phyloP scores from a whole-genome alignment of 2,888 invertebrate genomes.

The Parapristionchus giblindavisi region DNA sequence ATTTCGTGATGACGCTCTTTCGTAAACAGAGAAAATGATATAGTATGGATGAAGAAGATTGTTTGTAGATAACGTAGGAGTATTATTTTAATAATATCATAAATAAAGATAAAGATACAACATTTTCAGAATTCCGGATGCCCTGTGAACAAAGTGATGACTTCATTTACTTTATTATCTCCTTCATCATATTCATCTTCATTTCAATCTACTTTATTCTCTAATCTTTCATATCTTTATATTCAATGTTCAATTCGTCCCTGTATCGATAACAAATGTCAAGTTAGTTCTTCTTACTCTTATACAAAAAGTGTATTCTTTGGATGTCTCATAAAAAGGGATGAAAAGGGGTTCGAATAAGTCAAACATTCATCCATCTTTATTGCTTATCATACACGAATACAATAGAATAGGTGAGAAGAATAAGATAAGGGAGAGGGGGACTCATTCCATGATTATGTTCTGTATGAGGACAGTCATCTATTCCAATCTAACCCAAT shows the following conservation, averaged over 20 bases:
- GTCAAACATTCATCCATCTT: conserved; percentile 31
- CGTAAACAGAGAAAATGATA: too few species aligned
- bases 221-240: conserved; percentile 10
- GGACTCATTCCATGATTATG: conserved; percentile 2
- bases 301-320: too few species aligned
- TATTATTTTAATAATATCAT: not conserved
- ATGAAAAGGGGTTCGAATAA: too few species aligned
- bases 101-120: not conserved
- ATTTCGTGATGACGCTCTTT: too few species aligned
- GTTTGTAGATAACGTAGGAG: not conserved
- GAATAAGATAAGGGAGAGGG: conserved; percentile 2
- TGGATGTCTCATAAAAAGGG: too few species aligned
- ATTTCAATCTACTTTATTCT: not conserved
- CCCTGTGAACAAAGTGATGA: not conserved
- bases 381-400: conserved; percentile 30
- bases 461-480: not conserved
- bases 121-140: conserved; percentile 11
- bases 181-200: conserved; percentile 7
- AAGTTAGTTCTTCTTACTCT: too few species aligned
- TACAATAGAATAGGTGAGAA: conserved; percentile 2
- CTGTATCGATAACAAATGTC: not conserved
- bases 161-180: conserved; percentile 1
- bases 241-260: conserved; percentile 25
- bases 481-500: conserved; percentile 29
- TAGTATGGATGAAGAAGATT: too few species aligned